Evolutionary conservation across 2,888 invertebrate genomes (phyloP), one percentile per base, ranked within the genome.

Genomic region (Spatulosminthurus flaviceps): DNA sequence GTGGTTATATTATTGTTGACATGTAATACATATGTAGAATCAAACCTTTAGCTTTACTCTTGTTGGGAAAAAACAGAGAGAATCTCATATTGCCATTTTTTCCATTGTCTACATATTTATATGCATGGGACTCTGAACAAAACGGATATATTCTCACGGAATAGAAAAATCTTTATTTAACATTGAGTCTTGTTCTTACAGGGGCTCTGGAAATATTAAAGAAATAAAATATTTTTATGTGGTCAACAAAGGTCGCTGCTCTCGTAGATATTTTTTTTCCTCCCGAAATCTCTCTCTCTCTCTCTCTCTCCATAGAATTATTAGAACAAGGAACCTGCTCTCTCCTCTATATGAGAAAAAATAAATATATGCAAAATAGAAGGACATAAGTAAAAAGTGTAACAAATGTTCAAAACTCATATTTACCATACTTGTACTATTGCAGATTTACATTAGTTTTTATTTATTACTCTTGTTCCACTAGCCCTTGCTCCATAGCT

Each of bases 201-300:
- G 67, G 28, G n/a, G n/a, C n/a, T n/a, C 26, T 34, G 24, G 34
- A 64, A 24, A 64, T 19, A 64, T 24, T 5, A 64, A 21, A 64
- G 21, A 51, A 76, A 76, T 24, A 76, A 67, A 66, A 75, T n/a
- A 66, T 2, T 76, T 76, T 76, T 67, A 76, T 76, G 76, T 76
- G 76, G 76, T 76, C 76, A 76, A 69, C 67, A 76, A 76, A 76
- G 76, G 76, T 76, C 76, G 24, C 26, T 21, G n/a, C 9, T 70
- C 41, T 29, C 41, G 19, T 11, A 13, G 67, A 7, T 13, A 26
- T 7, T 64, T 26, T 64, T 64, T 26, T 13, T 64, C 16, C 16
- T 13, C 4, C 19, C 5, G 16, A 51, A 51, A 16, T n/a, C n/a
- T n/a, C n/a, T n/a, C n/a, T n/a, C n/a, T n/a, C n/a, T n/a, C n/a